These are phyloP conservation scores for Urosaurus nigricauda DNA, from an alignment of 2,797 vertebrate genomes.

Conservation along the genomic window DNA sequence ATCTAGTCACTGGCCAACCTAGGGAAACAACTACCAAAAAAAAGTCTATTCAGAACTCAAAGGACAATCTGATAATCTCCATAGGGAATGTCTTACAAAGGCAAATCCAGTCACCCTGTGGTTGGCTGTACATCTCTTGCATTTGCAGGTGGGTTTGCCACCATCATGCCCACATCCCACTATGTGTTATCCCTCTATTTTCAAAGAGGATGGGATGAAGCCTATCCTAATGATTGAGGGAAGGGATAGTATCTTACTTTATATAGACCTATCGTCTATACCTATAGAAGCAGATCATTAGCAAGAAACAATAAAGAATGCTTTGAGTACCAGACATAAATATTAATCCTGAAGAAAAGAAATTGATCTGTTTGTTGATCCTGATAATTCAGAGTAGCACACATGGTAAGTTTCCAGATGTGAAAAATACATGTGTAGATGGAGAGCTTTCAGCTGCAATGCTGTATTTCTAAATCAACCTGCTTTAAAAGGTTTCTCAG, in stretches of 20 bases:
- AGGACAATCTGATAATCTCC: neutral
- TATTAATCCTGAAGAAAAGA: neutral
- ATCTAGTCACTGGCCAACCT: neutral
- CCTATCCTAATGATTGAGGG: neutral
- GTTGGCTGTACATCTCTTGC: neutral
- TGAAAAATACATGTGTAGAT: neutral
- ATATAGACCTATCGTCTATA: neutral
- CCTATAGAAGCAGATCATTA: neutral
- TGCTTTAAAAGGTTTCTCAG: neutral
- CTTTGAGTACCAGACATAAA: neutral
- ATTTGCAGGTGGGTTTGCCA: neutral
- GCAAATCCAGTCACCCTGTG: neutral
- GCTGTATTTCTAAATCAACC: rapidly evolving
- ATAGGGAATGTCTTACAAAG: neutral
- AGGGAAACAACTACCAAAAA: neutral
- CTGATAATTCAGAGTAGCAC: neutral
- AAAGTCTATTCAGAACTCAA: neutral
- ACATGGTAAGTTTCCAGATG: neutral
- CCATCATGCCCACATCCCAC: neutral
- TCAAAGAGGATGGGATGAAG: neutral
- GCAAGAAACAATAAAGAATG: neutral
- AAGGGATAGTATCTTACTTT: neutral
- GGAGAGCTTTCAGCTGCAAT: neutral
- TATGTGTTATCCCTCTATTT: neutral
- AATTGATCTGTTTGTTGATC: too few species aligned